Base-by-base conservation (phyloP, 2,113 vertebrate species). In the Capreolus pygargus region DNA sequence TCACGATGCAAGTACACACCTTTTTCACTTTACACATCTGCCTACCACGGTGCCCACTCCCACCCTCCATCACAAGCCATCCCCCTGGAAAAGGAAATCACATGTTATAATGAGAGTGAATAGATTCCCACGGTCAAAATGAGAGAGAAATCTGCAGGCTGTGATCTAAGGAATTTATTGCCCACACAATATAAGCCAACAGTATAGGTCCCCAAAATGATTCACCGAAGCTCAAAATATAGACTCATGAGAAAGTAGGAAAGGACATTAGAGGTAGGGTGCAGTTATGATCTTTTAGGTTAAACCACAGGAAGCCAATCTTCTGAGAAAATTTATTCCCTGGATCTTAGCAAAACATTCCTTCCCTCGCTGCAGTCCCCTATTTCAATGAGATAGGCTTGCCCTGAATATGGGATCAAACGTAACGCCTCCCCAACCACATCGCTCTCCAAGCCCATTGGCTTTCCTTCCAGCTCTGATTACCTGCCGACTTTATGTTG, bases 341-440 rank as follows among this genome's bases (percentile, higher is more conserved):
- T 1, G 0, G 30, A 58, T 64, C 43, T 47, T 50, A n/a, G 10
- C 30, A 79, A 84, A 28, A 23, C 36, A 43, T 58, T 54, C 81
- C 81, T 91, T 67, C 10, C 39, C 30, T 78, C 52, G 14, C 4
- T 28, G 28, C 43, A 45, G 16, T 5, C 30, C 39, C 30, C 54
- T 28, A 6, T 67, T 55, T 64, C 12, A 15, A 17, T 39, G 50
- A n/a, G 27, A 61, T 27, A 36, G 21, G 12, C 21, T 21, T 8
- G 28, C 15, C 16, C 27, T 52, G 30, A 60, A 25, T 14, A 12
- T 0, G 23, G 1, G 3, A 67, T 13, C 27, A 60, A 83, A 87
- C 0, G 2, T 3, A 79, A 64, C 0, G 1, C 4, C 9, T 28
- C 21, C 6, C 3, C 23, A 1, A 30, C 3, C 5, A n/a, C 1